A percentile compares a stretch with the other conserved stretches of the same genome.
Conservation (phyloP, 2,888 invertebrate genomes). For the Hirtodrosophila duncani region DNA sequence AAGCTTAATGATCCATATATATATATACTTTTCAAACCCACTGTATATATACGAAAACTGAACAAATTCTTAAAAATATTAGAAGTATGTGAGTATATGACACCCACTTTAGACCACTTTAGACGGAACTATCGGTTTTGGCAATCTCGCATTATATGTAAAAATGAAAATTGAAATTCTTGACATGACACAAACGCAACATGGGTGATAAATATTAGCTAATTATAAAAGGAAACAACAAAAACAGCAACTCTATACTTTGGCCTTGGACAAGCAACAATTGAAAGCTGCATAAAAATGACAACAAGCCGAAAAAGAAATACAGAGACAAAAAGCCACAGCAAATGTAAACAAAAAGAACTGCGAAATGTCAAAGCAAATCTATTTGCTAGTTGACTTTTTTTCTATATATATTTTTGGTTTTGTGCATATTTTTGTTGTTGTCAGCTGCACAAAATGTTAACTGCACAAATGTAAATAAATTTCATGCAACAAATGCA, state of each 20-base stretch:
- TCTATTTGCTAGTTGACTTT: slow-evolving; percentile 29
- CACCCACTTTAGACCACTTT: slow-evolving; percentile 20
- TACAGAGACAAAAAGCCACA: slow-evolving; percentile 53
- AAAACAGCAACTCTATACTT: background rate
- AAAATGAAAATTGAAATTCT: slow-evolving; percentile 18
- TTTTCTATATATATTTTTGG: slow-evolving; percentile 5
- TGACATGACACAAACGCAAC: slow-evolving; percentile 4
- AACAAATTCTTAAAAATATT: no score
- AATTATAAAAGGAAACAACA: slow-evolving; percentile 42
- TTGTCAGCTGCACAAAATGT: slow-evolving; percentile 56
- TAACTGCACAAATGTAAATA: slow-evolving; percentile 61
- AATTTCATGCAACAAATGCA: slow-evolving; percentile 65
- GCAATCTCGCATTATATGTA: slow-evolving; percentile 14
- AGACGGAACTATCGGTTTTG: slow-evolving; percentile 32
- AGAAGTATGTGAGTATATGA: slow-evolving; percentile 13
- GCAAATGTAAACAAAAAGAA: slow-evolving; percentile 25
- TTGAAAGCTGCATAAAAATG: slow-evolving; percentile 5
- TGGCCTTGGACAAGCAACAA: background rate
- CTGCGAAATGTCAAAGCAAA: slow-evolving; percentile 9
- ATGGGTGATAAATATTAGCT: slow-evolving; percentile 57
- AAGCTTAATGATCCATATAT: no score
- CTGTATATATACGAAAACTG: no score
- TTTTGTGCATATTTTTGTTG: slow-evolving; percentile 13
- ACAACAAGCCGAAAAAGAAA: slow-evolving; percentile 10
- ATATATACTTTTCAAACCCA: no score